Evolutionary conservation across 2,113 vertebrate species (phyloP).

Genomic region (Triplophysa tibetana): DNA sequence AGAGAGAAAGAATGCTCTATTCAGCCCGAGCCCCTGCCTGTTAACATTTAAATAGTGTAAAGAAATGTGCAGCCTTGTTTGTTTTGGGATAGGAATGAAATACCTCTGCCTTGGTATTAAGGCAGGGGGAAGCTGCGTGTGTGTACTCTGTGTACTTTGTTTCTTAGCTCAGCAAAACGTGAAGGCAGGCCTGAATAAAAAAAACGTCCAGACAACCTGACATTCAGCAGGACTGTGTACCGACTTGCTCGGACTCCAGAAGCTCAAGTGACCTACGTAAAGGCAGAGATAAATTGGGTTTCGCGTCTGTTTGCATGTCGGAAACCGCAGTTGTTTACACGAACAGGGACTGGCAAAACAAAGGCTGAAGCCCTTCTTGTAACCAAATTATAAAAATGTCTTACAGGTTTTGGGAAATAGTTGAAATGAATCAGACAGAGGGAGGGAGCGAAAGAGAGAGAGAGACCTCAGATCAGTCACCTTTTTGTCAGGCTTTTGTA

Average conservation of each 20-base stretch:
- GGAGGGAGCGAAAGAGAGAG: conserved; percentile 36
- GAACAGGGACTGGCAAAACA: conserved; percentile 65
- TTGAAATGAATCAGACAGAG: conserved; percentile 2
- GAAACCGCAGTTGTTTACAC: conserved; percentile 74
- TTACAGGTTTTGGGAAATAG: conserved; percentile 21
- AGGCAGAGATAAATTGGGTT: conserved; percentile 64
- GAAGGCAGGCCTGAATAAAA: conserved; percentile 64
- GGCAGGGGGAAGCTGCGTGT: conserved; percentile 46
- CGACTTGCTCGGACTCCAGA: conserved; percentile 40
- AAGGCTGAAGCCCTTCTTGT: conserved; percentile 58
- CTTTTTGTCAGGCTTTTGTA: conserved; percentile 67
- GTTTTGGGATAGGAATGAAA: conserved; percentile 71
- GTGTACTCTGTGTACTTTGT: conserved; percentile 67
- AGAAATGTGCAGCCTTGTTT: conserved; percentile 70
- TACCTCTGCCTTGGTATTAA: conserved; percentile 72
- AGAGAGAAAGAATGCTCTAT: conserved; percentile 48
- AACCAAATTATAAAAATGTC: conserved; percentile 26
- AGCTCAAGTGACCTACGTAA: conserved; percentile 22
- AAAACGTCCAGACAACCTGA: conserved; percentile 72
- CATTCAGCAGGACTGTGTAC: conserved; percentile 66
- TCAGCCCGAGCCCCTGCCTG: conserved; percentile 46
- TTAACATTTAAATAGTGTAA: conserved; percentile 68
- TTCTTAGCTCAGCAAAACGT: conserved; percentile 74
- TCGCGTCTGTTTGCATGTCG: conserved; percentile 71
- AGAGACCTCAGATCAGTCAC: conserved; percentile 62